Evolutionary conservation across 2,113 vertebrate species (phyloP), one percentile per base, ranked within the genome.

Genomic region (Phycodurus eques): DNA sequence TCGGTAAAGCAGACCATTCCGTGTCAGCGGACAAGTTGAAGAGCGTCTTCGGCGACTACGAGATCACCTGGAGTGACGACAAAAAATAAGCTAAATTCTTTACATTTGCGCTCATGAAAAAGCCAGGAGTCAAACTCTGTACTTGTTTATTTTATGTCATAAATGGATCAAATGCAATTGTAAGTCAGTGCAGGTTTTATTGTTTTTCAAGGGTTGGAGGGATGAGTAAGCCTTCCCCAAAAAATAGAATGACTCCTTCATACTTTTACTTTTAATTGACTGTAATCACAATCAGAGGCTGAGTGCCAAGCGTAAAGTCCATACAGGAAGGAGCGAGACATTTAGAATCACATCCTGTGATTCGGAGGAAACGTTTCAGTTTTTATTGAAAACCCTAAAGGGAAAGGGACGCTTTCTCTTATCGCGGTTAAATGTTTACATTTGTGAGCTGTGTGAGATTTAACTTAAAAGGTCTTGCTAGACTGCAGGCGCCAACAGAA

Each of bases 1-100:
- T 94, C 89, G 95, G 95, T 14, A 96, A 95, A 92, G 95, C 95
- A 75, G 95, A 96, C 78, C 95, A 97, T 70, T 90, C 94, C 0
- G 86, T 93, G 43, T 93, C 95, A 44, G 93, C 79, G 5, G 94
- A 94, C 81, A 94, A 94, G 87, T 81, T 97, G 80, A 96, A 94
- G 87, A 85, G 80, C 67, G 85, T 70, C 33, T 97, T 92, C 67
- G 87, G 87, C 49, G 90, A 92, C 83, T 97, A 96, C 85, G 93
- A 95, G 68, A 89, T 97, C 77, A 93, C 91, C 31, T 96, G 94
- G 93, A 94, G 94, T 47, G 94, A 95, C 76, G 92, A 94, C 72
- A 94, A 88, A 82, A 94, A 94, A 88, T 93, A 82, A 57, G 72
- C 1, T 73, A 31, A 67, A 65, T 9, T 60, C 57, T 27, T 10